A percentile compares a stretch with the other conserved stretches of the same genome.
Conservation (phyloP, 2,113 vertebrate genomes). For the rat (Rattus norvegicus) region DNA sequence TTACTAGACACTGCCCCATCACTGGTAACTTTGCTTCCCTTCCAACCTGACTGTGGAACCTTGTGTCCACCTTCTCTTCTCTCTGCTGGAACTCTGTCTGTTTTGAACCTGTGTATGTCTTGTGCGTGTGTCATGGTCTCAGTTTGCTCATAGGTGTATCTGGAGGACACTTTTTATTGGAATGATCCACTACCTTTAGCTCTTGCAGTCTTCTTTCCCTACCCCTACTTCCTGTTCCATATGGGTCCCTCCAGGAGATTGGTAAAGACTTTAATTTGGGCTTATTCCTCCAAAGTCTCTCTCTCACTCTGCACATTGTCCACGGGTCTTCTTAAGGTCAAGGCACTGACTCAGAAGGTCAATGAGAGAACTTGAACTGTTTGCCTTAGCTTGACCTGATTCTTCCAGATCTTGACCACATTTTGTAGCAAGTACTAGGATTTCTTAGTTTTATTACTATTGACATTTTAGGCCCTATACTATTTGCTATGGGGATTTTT, state of each 20-base stretch:
- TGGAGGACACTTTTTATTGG: neutral
- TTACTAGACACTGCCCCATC: neutral
- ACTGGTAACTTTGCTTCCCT: neutral
- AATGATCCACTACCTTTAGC: neutral
- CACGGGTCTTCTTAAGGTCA: neutral
- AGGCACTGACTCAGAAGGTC: neutral
- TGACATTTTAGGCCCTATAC: neutral
- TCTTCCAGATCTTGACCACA: neutral
- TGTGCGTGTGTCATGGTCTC: neutral
- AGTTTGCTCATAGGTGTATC: neutral
- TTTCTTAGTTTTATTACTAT: neutral
- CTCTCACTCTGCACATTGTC: neutral
- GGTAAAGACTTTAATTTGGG: neutral
- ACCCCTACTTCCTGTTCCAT: neutral
- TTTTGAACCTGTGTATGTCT: neutral
- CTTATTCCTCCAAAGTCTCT: neutral
- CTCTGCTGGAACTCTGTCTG: neutral
- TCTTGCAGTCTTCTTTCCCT: neutral
- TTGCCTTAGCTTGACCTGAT: neutral
- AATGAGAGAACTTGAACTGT: neutral
- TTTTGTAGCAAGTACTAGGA: neutral
- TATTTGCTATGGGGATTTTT: neutral
- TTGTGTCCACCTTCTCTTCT: neutral
- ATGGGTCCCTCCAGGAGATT: neutral
- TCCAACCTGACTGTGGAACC: neutral